Base-by-base conservation (phyloP, 2,797 vertebrate genomes). In the Rhodeus uyekii region DNA sequence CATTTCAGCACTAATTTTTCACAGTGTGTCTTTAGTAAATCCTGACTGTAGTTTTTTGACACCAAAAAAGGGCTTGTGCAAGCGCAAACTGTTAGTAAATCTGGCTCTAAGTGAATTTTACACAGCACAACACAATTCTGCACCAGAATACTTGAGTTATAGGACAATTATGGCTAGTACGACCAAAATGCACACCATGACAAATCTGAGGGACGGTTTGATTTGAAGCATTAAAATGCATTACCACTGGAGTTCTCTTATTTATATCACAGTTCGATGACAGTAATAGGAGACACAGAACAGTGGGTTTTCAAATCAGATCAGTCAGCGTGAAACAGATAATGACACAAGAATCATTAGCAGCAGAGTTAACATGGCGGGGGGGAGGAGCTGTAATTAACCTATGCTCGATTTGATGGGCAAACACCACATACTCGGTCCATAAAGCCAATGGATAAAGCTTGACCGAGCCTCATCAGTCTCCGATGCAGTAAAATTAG, bases 351-450 rank as follows among this genome's bases (percentile, higher is more conserved):
- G 39, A 61, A 61, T 73, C 36, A 53, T 83, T 58, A 83, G 61
- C 13, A 36, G 14, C 39, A 19, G 48, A n/a, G 32, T 63, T 53
- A 83, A 72, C 29, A 50, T 53, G 65, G 34, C 24, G 8, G 32
- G 53, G 14, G 29, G 53, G 42, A 64, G 74, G 38, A 76, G 46
- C 38, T 44, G 61, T 79, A 74, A 84, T 79, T 74, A 79, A 79
- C 68, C 64, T 65, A 19, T 32, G 65, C 81, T 50, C 32, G 16
- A 32, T 76, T 83, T 83, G 75, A 78, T 60, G 3, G 19, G 74
- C 74, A 76, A 61, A 83, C 53, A 64, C 18, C 53, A 38, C 29
- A 78, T 24, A 16, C 58, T 36, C 2, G 27, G 42, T 38, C 27
- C 61, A 74, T 42, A 74, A 73, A 78, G 46, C 55, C 24, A 29